Evolutionary conservation across 2,888 invertebrate genomes (phyloP).

Genomic region (Seira musarum): DNA sequence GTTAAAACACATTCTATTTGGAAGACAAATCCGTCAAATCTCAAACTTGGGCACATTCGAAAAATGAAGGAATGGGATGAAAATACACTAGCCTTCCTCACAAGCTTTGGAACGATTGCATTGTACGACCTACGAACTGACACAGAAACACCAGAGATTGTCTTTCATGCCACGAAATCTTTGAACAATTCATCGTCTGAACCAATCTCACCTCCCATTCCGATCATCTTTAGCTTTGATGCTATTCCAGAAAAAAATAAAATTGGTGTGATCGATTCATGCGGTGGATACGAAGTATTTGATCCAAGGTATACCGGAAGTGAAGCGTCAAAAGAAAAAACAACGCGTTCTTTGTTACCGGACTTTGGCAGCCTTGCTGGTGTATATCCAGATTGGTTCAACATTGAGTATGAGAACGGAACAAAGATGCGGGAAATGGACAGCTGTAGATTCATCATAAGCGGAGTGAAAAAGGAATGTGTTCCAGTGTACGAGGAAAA

Average conservation of each 20-base stretch:
- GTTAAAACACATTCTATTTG: slow-evolving; percentile 23
- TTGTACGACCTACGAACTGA: slow-evolving; percentile 59
- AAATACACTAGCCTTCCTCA: slow-evolving; percentile 57
- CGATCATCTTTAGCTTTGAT: slow-evolving; percentile 61
- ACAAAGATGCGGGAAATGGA: slow-evolving; percentile 54
- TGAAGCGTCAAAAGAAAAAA: neutral
- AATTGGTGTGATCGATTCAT: slow-evolving; percentile 63
- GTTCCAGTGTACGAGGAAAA: slow-evolving; percentile 60
- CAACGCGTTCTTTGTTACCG: slow-evolving; percentile 42
- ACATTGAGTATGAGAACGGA: slow-evolving; percentile 64
- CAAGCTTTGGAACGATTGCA: slow-evolving; percentile 52
- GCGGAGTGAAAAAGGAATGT: slow-evolving; percentile 64
- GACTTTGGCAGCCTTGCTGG: slow-evolving; percentile 34
- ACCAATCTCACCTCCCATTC: neutral
- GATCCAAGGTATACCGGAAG: slow-evolving; percentile 48
- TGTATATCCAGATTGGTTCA: slow-evolving; percentile 62
- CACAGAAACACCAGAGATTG: neutral
- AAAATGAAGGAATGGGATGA: slow-evolving; percentile 66
- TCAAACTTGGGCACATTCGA: slow-evolving; percentile 22
- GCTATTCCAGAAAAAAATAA: slow-evolving; percentile 43
- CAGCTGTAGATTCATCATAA: slow-evolving; percentile 62
- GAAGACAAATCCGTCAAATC: neutral
- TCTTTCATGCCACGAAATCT: slow-evolving; percentile 49
- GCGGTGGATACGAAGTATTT: slow-evolving; percentile 63
- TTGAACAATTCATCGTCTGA: slow-evolving; percentile 2